phyloP scores from a whole-genome alignment of 2,888 invertebrate species.

The Ceramica pisi region DNA sequence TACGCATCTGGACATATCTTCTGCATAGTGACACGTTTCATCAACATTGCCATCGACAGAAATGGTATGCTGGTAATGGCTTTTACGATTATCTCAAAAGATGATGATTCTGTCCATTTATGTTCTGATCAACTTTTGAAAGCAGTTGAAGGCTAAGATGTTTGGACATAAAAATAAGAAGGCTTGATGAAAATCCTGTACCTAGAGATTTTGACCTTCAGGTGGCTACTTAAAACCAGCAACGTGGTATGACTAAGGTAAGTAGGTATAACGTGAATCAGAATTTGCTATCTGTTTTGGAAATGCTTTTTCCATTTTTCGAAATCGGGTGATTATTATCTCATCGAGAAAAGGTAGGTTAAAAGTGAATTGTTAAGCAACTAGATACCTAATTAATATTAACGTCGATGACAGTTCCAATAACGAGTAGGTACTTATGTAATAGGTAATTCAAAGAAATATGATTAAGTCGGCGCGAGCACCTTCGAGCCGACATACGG shows the following conservation, averaged over 20 bases:
- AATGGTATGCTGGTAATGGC: neutral
- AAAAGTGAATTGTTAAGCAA: conserved; percentile 21
- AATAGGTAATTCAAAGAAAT: conserved; percentile 61
- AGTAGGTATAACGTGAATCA: too few relatives aligned
- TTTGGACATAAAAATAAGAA: neutral
- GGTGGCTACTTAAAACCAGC: neutral
- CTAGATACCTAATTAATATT: conserved; percentile 49
- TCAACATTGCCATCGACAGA: conserved; percentile 4
- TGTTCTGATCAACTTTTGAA: conserved; percentile 3
- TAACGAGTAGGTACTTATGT: conserved; percentile 38
- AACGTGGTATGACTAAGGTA: too few relatives aligned
- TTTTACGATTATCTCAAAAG: neutral
- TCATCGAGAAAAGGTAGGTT: neutral
- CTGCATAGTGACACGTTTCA: conserved; percentile 4
- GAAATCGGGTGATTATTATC: too few relatives aligned
- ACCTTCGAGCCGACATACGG: conserved; percentile 11
- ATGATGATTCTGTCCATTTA: neutral
- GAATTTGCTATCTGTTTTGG: too few relatives aligned
- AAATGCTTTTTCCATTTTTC: too few relatives aligned
- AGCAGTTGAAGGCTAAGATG: neutral
- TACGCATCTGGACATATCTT: conserved; percentile 10
- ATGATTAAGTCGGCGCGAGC: conserved; percentile 26
- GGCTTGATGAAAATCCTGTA: neutral
- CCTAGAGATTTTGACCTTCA: neutral
- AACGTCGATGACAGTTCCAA: conserved; percentile 62